These are phyloP conservation scores for Chlorocebus sabaeus DNA, from an alignment of 2,113 vertebrate genomes.

Conservation along the genomic window DNA sequence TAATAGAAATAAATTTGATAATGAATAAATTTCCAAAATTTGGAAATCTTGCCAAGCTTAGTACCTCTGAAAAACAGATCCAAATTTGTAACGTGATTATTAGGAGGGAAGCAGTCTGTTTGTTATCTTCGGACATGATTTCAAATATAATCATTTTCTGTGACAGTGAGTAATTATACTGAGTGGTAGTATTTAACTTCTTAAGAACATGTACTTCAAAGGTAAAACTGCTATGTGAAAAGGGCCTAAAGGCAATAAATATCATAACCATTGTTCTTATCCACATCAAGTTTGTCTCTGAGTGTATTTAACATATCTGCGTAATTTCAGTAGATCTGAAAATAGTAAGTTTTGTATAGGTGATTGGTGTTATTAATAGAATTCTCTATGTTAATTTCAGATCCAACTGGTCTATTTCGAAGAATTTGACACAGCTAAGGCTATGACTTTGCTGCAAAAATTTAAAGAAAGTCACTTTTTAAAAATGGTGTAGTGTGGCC, in stretches of 20 bases:
- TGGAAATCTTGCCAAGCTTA: not conserved
- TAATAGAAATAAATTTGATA: not conserved
- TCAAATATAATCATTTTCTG: conserved; percentile 17
- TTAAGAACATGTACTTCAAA: not conserved
- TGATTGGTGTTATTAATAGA: not conserved
- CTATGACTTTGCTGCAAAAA: not conserved
- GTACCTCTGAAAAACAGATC: not conserved
- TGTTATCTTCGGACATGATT: not conserved
- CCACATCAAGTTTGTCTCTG: not conserved
- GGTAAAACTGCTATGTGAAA: conserved; percentile 5
- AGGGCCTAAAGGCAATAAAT: not conserved
- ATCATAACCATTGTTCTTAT: not conserved
- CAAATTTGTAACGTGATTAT: not conserved
- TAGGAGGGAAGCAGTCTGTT: not conserved
- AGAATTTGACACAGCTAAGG: not conserved
- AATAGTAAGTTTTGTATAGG: not conserved
- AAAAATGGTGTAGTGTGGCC: not conserved
- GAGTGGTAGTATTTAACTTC: not conserved
- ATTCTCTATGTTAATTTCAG: not conserved
- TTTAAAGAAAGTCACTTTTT: conserved; percentile 5
- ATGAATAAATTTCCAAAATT: not conserved
- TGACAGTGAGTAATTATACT: not conserved
- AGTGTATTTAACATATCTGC: not conserved
- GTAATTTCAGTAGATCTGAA: not conserved
- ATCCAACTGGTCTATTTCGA: not conserved